A percentile compares a stretch with the other conserved stretches of the same genome.
Conservation (phyloP, 1,140 invertebrate genomes). For the Phymorhynchus buccinoides region DNA sequence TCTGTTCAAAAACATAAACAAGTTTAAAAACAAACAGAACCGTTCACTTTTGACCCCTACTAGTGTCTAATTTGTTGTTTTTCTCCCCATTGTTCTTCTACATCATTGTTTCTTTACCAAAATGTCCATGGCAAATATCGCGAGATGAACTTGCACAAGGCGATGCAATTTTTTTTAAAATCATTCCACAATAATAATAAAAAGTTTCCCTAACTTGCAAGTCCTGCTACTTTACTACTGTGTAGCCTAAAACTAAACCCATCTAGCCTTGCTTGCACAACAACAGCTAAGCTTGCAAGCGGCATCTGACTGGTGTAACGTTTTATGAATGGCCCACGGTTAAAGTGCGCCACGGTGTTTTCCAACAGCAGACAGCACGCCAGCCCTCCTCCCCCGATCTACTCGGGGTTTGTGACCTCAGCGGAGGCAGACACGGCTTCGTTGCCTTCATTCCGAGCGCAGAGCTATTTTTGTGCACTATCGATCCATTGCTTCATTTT, state of each 20-base stretch:
- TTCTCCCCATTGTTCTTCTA: no score
- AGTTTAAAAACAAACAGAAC: no score
- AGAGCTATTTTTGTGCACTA: slow-evolving; percentile 34
- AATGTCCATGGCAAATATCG: no score
- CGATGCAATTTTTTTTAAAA: no score
- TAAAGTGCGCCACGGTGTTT: neutral
- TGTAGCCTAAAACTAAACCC: no score
- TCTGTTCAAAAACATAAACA: no score
- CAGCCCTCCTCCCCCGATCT: neutral
- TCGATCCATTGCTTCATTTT: slow-evolving; percentile 38
- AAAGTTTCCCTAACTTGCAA: neutral
- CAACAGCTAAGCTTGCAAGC: neutral
- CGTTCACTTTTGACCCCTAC: no score
- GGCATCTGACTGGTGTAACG: neutral
- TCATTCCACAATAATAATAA: neutral
- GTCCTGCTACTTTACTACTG: neutral
- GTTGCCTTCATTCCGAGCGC: slow-evolving; percentile 35
- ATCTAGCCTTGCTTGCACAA: neutral
- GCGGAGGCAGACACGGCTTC: slow-evolving; percentile 26
- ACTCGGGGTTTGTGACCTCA: slow-evolving; percentile 20
- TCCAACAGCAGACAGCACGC: neutral
- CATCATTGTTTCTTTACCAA: no score
- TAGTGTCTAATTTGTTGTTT: no score
- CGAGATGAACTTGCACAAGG: no score
- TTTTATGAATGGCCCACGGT: neutral